Evolutionary conservation across 2,888 invertebrate genomes (phyloP), one percentile per base, ranked within the genome.

Genomic region (Drosophila niveifrons): DNA sequence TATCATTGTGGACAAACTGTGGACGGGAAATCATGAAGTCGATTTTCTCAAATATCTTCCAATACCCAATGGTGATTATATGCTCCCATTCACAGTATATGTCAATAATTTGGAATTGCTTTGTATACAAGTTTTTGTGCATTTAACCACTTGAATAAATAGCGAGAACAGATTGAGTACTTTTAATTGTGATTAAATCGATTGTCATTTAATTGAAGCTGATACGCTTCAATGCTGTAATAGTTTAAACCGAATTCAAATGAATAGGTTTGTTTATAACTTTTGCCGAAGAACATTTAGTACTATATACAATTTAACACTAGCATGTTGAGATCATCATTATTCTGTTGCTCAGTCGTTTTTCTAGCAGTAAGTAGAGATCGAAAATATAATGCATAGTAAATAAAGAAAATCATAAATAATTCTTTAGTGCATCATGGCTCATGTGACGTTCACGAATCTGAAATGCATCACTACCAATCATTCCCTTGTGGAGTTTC

Each of bases 381-480:
- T n/a, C 0, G 1, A 0, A 11, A 28, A 1, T 36, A 36, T 36
- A 36, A 36, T n/a, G 0, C 1, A 23, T 23, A 6, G 6, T 23
- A 23, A 23, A 23, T n/a, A n/a, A 23, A 0, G 23, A 11, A 2
- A 0, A 17, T 15, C 1, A 2, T 13, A 0, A 13, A 11, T 0
- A 1, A 6, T 31, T 36, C 6, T 70, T 2, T 10, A 71, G 71
- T 56, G 58, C 23, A 1, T 23, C 8, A 6, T 36, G 36, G 59
- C 59, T 1, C 29, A 31, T 31, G 10, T 10, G 10, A 10, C 31
- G 2, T 84, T 84, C 15, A 84, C 85, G 1, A 82, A 82, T 18
- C 48, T 85, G 0, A 59, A 61, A n/a, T 66, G 66, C 17, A 13
- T 1, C 11, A 1, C 31, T 0, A n/a, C 1, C 0, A 53, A 61